Base-by-base conservation (phyloP, 92 coral and sea anemone genomes). In the Blastomussa wellsi region DNA sequence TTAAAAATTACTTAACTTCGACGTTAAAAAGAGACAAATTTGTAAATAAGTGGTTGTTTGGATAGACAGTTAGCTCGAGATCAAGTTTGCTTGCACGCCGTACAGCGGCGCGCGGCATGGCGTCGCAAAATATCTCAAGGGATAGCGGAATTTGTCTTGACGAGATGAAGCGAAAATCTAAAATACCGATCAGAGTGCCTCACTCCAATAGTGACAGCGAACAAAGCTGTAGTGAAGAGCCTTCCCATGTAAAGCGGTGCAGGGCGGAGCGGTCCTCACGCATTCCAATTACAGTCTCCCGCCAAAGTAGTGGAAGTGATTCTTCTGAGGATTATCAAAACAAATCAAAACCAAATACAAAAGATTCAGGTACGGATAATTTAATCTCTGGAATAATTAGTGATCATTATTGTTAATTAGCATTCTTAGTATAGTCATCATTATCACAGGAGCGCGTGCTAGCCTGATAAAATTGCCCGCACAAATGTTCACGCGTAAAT, bases 111-210 rank as follows among this genome's bases (percentile, higher is more conserved):
- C 74, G 42, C 83, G 39, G 32, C 74, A 79, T 79, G 83, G 68
- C 83, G 73, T 79, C 57, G 83, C 41, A 65, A 42, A 41, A 79
- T 3, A 64, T 64, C 70, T 48, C 83, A 72, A 79, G 83, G 53
- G 83, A 79, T 52, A 79, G 83, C 42, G 83, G 83, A 28, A 79
- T 79, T 26, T 64, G 83, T 47, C 83, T 79, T 44, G 42, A 59
- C 17, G 44, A 28, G 24, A 74, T 32, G 17, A 64, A 65, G 32
- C 83, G 64, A 10, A 64, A 62, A 39, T 60, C 55, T 22, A 64
- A 79, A 15, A 26, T 38, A 1, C 59, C 31, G 33, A 9, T 42
- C 44, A 41, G 31, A 3, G 74, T 44, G 20, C 19, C 42, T 29
- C 74, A 60, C 38, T 79, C 74, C 26, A 65, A 52, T 29, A 79